Conservation (phyloP, 1,140 invertebrate species). For the Aleiodes sp. region DNA sequence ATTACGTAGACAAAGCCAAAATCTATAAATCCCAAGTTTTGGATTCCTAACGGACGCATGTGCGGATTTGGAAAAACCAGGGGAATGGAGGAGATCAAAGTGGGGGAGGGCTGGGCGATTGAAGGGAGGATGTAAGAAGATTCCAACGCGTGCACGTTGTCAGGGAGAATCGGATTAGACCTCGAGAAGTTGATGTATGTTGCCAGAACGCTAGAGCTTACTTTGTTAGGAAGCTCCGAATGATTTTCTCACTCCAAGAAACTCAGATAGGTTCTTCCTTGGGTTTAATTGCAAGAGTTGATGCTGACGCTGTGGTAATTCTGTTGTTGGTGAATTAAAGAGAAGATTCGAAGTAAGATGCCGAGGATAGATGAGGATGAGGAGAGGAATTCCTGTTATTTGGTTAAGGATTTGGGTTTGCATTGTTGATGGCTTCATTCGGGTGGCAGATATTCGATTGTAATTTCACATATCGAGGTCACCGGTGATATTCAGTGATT, state of each 20-base stretch:
- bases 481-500: no score
- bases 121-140: conserved; percentile 63
- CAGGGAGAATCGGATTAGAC: conserved; percentile 67
- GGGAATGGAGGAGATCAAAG: conserved; percentile 4
- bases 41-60: conserved; percentile 6
- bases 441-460: no score
- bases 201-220: conserved; percentile 36
- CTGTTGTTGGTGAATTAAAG: not conserved
- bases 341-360: no score
- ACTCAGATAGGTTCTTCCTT: not conserved
- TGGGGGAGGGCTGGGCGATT: conserved; percentile 34
- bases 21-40: conserved; percentile 54
- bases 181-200: conserved; percentile 64
- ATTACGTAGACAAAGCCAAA: conserved; percentile 65
- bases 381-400: no score
- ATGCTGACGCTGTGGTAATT: conserved; percentile 1
- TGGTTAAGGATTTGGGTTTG: no score
- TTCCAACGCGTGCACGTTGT: conserved; percentile 68
- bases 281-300: not conserved
- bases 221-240: conserved; percentile 31
- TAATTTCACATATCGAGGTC: no score
- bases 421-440: no score
- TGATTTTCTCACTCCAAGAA: not conserved
- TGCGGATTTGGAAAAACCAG: conserved; percentile 26
- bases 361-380: no score